Percentiles rank a stretch among this genome's conserved stretches.
These are phyloP conservation scores for Spodoptera littoralis DNA, from an alignment of 2,888 invertebrate species.

Conservation along the genomic window DNA sequence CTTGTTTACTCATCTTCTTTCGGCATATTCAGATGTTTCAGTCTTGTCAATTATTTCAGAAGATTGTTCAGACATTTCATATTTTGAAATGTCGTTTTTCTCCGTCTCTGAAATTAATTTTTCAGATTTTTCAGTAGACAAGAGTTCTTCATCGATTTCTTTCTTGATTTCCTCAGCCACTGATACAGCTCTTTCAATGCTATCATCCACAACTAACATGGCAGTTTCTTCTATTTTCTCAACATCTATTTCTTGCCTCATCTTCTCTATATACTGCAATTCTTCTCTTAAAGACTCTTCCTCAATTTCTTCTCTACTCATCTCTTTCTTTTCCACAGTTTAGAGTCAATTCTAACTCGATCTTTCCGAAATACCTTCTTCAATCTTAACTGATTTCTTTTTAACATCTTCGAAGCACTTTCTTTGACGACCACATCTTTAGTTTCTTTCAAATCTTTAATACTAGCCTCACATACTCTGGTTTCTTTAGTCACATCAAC, in stretches of 20 bases:
- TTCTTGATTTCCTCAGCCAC: slow-evolving; percentile 76
- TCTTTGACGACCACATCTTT: slow-evolving; percentile 30
- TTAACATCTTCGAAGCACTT: slow-evolving; percentile 21
- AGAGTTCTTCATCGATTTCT: slow-evolving; percentile 69
- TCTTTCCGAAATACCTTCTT: slow-evolving; percentile 20
- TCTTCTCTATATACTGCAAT: slow-evolving; percentile 59
- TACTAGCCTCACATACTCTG: slow-evolving; percentile 11
- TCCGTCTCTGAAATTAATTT: slow-evolving; percentile 10
- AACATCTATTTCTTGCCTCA: slow-evolving; percentile 69
- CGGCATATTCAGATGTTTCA: slow-evolving; percentile 14
- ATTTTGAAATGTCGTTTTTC: slow-evolving; percentile 19
- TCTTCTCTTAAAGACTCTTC: slow-evolving; percentile 55
- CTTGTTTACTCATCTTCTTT: slow-evolving; percentile 31
- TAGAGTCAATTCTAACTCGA: slow-evolving; percentile 38
- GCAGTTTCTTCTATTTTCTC: slow-evolving; percentile 77
- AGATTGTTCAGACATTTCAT: slow-evolving; percentile 25
- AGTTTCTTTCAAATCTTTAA: slow-evolving; percentile 11
- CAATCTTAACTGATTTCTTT: slow-evolving; percentile 19
- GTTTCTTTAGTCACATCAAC: slow-evolving; percentile 41
- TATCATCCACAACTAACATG: slow-evolving; percentile 73
- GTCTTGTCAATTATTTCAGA: slow-evolving; percentile 22
- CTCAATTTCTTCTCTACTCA: slow-evolving; percentile 47
- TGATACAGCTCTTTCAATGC: slow-evolving; percentile 75
- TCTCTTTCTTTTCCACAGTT: slow-evolving; percentile 41
- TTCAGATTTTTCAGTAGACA: slow-evolving; percentile 12